Percentiles rank a stretch among this genome's conserved stretches.
Evolutionary conservation across 2,888 invertebrate species (phyloP).

Genomic region (Axea sp.): DNA sequence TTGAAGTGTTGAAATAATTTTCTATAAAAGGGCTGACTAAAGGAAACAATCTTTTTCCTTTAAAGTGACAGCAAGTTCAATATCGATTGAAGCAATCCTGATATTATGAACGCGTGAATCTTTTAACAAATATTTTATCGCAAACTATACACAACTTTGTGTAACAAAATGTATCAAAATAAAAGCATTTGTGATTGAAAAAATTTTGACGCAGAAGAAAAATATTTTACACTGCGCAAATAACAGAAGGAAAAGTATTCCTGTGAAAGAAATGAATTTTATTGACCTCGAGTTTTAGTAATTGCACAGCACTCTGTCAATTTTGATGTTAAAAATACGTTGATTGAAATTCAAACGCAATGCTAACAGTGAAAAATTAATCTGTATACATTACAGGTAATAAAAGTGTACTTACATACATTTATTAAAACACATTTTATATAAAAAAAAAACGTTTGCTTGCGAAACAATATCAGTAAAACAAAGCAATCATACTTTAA

Average conservation of each 20-base stretch:
- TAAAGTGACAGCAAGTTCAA: conserved; percentile 25
- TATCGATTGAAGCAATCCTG: conserved; percentile 5
- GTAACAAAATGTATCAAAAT: no score
- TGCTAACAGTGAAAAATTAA: no score
- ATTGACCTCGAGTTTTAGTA: conserved; percentile 2
- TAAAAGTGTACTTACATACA: no score
- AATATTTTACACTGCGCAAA: not conserved
- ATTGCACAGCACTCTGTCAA: no score
- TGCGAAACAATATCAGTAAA: no score
- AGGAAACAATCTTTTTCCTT: conserved; percentile 16
- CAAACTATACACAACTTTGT: no score
- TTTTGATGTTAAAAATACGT: no score
- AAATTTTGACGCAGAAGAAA: not conserved
- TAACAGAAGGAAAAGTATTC: not conserved
- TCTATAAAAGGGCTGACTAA: conserved; percentile 12
- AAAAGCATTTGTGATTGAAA: conserved; percentile 1
- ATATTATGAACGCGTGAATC: conserved; percentile 1
- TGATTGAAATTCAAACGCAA: no score
- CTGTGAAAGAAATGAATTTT: conserved; percentile 21
- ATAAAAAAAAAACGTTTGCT: no score
- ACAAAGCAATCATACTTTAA: no score
- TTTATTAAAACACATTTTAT: no score
- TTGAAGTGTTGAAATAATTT: conserved; percentile 25
- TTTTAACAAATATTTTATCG: conserved; percentile 1
- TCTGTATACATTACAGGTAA: no score